Percentiles rank a stretch among this genome's conserved stretches.
Evolutionary conservation across 2,797 vertebrate genomes (phyloP).

Genomic region (Sparidentex hasta): DNA sequence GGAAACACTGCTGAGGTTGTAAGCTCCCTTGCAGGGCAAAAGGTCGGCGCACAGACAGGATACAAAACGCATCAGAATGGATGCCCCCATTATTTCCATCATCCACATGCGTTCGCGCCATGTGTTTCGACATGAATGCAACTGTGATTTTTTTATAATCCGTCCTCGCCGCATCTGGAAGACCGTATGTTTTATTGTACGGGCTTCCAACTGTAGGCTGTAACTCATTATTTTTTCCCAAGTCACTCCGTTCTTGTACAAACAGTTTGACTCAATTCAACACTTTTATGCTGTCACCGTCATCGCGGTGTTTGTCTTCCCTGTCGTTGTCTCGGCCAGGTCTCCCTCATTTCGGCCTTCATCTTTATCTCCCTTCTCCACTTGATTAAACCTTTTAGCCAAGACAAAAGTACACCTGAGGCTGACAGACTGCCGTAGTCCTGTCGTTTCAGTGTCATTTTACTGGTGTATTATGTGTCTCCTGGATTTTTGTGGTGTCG

Average conservation of each 20-base stretch:
- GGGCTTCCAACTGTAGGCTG: not conserved
- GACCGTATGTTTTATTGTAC: not conserved
- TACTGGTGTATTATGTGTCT: no score
- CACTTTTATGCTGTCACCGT: no score
- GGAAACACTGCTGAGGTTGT: not conserved
- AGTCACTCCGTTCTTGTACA: no score
- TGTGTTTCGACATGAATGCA: not conserved
- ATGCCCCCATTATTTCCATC: slow-evolving; percentile 34
- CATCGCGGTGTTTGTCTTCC: not conserved
- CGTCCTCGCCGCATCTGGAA: not conserved
- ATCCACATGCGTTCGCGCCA: not conserved
- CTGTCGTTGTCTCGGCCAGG: not conserved
- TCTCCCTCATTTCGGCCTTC: no score
- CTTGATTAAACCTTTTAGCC: no score
- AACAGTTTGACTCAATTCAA: no score
- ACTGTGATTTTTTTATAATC: not conserved
- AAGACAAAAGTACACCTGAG: no score
- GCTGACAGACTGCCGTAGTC: no score
- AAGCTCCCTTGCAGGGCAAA: slow-evolving; percentile 24
- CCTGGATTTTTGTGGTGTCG: no score
- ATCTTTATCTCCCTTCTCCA: no score
- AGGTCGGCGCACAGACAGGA: slow-evolving; percentile 15
- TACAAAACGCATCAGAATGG: slow-evolving; percentile 29
- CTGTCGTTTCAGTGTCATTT: no score
- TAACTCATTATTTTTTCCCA: no score